phyloP scores from a whole-genome alignment of 1,140 invertebrate genomes.

The Formica exsecta region DNA sequence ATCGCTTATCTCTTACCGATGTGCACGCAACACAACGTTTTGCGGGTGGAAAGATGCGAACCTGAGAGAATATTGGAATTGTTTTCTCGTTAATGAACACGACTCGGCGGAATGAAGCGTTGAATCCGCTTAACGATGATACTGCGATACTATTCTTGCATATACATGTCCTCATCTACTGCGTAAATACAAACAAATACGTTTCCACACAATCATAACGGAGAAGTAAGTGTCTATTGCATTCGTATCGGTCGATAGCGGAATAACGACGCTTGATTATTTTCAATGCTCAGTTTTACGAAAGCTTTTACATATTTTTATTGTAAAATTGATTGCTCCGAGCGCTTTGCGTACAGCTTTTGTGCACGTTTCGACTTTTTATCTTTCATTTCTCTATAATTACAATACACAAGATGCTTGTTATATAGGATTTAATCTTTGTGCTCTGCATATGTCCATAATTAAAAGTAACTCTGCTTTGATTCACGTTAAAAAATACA shows the following conservation, averaged over 20 bases:
- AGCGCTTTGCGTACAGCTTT: constrained; percentile 16
- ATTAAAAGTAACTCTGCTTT: constrained; percentile 23
- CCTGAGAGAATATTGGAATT: constrained; percentile 47
- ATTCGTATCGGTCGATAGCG: constrained; percentile 17
- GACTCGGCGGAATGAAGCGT: constrained; percentile 32
- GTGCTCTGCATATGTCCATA: background rate
- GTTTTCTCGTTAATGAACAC: constrained; percentile 50
- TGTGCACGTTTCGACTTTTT: constrained; percentile 27
- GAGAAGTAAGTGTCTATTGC: constrained; percentile 24
- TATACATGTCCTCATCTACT: background rate
- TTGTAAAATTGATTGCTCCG: constrained; percentile 40
- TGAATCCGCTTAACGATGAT: constrained; percentile 34
- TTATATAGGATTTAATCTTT: constrained; percentile 10
- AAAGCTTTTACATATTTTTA: background rate
- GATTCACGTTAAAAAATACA: constrained; percentile 1
- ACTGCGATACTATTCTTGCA: background rate
- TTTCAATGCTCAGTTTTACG: constrained; percentile 23
- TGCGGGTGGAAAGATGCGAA: constrained; percentile 10
- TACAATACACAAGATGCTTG: constrained; percentile 19
- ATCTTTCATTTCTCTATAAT: constrained; percentile 37
- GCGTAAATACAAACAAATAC: constrained; percentile 31
- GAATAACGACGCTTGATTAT: constrained; percentile 33
- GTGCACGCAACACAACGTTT: background rate
- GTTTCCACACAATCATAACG: background rate
- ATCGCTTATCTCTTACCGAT: constrained; percentile 7